Percentiles rank a stretch among this genome's conserved stretches.
phyloP scores from a whole-genome alignment of 23 tunicate genomes.

The Trididemnum miniatum region DNA sequence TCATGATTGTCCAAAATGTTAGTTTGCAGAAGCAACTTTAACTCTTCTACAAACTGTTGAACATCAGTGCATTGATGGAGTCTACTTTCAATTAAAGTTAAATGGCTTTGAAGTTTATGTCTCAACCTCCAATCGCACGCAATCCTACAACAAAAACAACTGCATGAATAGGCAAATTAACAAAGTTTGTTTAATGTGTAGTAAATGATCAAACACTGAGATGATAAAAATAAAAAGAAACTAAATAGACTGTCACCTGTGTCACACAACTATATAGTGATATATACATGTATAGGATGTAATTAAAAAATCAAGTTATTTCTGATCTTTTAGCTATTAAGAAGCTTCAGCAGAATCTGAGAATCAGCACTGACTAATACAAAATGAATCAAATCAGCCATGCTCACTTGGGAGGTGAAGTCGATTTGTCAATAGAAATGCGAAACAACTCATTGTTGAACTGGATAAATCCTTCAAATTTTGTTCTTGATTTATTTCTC shows the following conservation, averaged over 20 bases:
- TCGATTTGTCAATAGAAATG: conserved; percentile 6
- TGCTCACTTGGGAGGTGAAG: not conserved
- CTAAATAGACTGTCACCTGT: no score
- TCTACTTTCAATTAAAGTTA: not conserved
- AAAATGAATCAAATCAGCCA: no score
- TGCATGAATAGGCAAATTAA: no score
- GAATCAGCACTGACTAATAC: no score
- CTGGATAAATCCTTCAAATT: conserved; percentile 5
- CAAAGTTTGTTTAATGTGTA: no score
- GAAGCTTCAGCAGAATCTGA: no score
- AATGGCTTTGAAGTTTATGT: conserved; percentile 4
- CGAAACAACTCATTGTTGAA: not conserved
- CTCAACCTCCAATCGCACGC: conserved; percentile 27
- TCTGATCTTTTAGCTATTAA: no score
- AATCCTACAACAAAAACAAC: conserved; percentile 9
- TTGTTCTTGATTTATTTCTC: not conserved
- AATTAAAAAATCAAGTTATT: no score
- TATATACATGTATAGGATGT: no score
- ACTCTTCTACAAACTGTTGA: conserved; percentile 7
- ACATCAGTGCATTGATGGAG: not conserved
- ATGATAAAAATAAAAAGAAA: no score
- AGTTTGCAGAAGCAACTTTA: conserved; percentile 1
- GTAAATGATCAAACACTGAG: no score
- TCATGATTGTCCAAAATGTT: not conserved
- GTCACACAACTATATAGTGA: no score